Evolutionary conservation across 2,113 vertebrate species (phyloP), one percentile per base, ranked within the genome.

Genomic region (Camarhynchus parvulus): DNA sequence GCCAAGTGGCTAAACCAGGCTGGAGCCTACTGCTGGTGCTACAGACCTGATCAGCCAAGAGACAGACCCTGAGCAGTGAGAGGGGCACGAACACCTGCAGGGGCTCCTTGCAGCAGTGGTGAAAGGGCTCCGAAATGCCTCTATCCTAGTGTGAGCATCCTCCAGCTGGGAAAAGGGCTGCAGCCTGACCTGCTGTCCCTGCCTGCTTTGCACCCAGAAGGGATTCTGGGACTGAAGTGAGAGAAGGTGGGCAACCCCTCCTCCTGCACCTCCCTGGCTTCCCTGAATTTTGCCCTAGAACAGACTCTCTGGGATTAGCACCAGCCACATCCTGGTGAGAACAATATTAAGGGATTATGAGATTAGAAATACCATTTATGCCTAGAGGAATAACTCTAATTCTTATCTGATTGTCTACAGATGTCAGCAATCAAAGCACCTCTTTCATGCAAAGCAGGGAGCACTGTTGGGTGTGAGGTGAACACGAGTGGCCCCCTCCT

Each of bases 341-440:
- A 94, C 81, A 94, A 93, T 96, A 95, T 95, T 95, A 94, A 94
- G 79, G 86, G 95, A 97, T 97, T 96, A 95, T 87, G 93, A 95
- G 96, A 95, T 97, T 96, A 97, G 93, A 94, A 94, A 96, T 95
- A 94, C 82, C 84, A 86, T 89, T 93, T 93, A 94, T 52, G 95
- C 94, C 59, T 80, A 83, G 75, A 91, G 90, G 91, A 94, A 95
- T 88, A 89, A 92, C 47, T 64, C 87, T 95, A 92, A 89, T 91
- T 90, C 95, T 96, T 95, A 94, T 95, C 96, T 92, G 96, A 96
- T 96, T 94, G 92, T 80, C 86, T 90, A 94, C 92, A 95, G 95
- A 95, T 95, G 95, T 93, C 88, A 89, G 95, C 91, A 94, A 95
- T 90, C 96, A 85, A 90, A 96, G 83, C 0, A 2, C 64, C 89